Evolutionary conservation across 2,888 invertebrate species (phyloP).

Genomic region (Megaustenia siamemsis): DNA sequence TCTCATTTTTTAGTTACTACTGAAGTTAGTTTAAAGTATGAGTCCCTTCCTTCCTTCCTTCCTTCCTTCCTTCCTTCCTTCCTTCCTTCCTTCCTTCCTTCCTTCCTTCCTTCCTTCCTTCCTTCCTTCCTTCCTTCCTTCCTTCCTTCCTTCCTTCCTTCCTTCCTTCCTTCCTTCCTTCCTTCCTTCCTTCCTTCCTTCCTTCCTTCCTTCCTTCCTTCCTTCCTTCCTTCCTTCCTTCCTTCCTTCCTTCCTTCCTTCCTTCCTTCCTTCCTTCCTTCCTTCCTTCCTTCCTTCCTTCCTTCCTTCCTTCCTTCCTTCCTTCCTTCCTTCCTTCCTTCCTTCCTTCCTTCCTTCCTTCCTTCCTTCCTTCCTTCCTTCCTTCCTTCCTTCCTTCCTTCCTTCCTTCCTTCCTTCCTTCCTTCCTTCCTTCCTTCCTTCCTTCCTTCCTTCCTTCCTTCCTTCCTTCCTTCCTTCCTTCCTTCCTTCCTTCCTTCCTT

Average conservation of each 20-base stretch:
- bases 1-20: too few species aligned
- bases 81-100: conserved; percentile 16
- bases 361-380: background rate
- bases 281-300: background rate
- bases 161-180: background rate
- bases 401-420: too few species aligned
- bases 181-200: background rate
- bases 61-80: conserved; percentile 6
- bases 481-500: too few species aligned
- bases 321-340: background rate
- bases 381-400: background rate
- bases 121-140: background rate
- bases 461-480: too few species aligned
- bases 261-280: background rate
- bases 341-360: background rate
- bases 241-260: conserved; percentile 72
- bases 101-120: conserved; percentile 4
- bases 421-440: too few species aligned
- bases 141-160: background rate
- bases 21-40: too few species aligned
- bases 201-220: background rate
- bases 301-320: background rate
- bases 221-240: conserved; percentile 75
- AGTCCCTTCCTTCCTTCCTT: background rate
- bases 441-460: too few species aligned